Evolutionary conservation across 23 tunicate species (phyloP), one percentile per base, ranked within the genome.

Genomic region (Diplosoma virens): DNA sequence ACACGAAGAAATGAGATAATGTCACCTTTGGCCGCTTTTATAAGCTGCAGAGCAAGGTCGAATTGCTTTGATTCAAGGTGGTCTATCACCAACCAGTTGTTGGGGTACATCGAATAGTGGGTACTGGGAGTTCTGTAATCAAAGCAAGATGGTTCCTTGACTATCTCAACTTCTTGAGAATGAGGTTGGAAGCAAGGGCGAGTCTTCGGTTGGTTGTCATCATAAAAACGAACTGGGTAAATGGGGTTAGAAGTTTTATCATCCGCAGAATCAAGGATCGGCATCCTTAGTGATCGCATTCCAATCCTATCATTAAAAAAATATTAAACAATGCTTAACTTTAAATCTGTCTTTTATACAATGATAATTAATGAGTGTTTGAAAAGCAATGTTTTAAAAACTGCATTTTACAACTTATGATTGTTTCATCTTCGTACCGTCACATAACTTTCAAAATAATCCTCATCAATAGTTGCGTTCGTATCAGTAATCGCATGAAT

Each of bases 21-120:
- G 7, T 5, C 66, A 87, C 94, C 94, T 87, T 74, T 87, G 3
- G 94, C 94, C 1, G 94, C 74, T 74, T 87, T 82, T 32, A 87
- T 24, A 25, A 87, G 55, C 1, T 32, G 64, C 26, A 83, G 75
- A 1, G 94, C 94, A 0, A 87, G 81, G 7, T 50, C 67, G 71
- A 67, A 87, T 50, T 87, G 94, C 24, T 72, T 75, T 2, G 75
- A 47, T 36, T 87, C 94, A 30, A 87, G 25, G 47, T 87, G 79
- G 4, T 65, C 81, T 55, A 80, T 66, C 23, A 81, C 79, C 21
- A 70, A 73, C 84, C 94, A 87, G 25, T 79, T 60, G 22, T 86
- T 30, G 6, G 69, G 55, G 36, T 85, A 55, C 14, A 52, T 47
- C 17, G 48, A 0, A 4, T 37, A 14, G 50, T 41, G 50, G 14